Base-by-base conservation (phyloP, 2,797 vertebrate genomes). In the Lagorchestes hirsutus region DNA sequence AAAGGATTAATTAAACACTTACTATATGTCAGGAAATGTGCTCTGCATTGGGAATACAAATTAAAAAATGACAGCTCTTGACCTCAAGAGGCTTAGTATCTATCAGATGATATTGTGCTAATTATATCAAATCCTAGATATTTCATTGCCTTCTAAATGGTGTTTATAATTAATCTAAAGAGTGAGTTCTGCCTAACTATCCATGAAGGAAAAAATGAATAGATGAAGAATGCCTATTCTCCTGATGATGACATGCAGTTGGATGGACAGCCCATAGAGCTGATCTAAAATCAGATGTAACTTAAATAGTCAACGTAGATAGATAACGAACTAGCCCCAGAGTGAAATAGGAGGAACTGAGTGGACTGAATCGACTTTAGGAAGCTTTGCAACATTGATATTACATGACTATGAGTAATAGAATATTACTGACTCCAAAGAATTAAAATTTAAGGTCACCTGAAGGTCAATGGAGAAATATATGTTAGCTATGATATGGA, bases 21-120 rank as follows among this genome's bases (percentile, higher is more conserved):
- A 91, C 22, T 90, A 0, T 91, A 57, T 62, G 55, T 56, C 46
- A 87, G 91, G 40, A 93, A 93, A n/a, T 56, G 0, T 54, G 4
- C 46, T 92, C 46, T 93, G 93, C 93, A 57, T 74, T 55, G 28
- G 82, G 28, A 40, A 54, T 46, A 90, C 54, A 91, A 95, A 96
- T 52, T 11, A 57, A 29, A 93, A 62, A 93, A 57, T 54, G 1
- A 54, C 31, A 82, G 40, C 40, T 46, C 55, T 54, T 34, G 27
- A 34, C 52, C 34, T 94, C 46, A 46, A 40, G 10, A 29, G 91
- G 62, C 54, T 93, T 94, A 16, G 13, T 67, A 67, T 67, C 62
- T 18, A 18, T 74, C 31, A 74, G 62, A 6, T 74, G 34, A 74
- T 1, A 74, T 74, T n/a, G 34, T n/a, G 62, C 13, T n/a, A 5